Conservation (phyloP, 2,113 vertebrate genomes). For the Galeopterus variegatus region DNA sequence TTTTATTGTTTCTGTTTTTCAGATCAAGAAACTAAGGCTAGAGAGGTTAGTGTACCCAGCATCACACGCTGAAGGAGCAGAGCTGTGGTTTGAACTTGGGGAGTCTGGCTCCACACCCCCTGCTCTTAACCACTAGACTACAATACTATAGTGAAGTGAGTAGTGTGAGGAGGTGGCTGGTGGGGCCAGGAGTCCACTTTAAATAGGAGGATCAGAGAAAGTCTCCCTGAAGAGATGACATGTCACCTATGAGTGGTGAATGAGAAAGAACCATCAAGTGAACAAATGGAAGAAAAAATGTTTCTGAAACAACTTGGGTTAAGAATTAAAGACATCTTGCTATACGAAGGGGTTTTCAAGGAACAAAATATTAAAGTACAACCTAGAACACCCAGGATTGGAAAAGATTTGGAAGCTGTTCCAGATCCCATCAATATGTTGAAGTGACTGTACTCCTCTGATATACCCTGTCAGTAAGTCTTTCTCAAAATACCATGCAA, state of each 20-base stretch:
- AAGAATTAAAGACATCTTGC: background rate
- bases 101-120: background rate
- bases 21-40: slow-evolving; percentile 11
- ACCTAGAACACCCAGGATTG: background rate
- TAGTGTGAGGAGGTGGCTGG: background rate
- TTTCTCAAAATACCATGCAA: background rate
- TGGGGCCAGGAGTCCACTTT: background rate
- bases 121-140: background rate
- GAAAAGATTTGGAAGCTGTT: background rate
- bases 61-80: background rate
- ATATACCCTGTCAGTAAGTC: background rate
- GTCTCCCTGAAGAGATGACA: background rate
- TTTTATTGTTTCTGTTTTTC: background rate
- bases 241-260: background rate
- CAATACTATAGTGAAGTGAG: background rate
- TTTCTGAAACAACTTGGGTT: background rate
- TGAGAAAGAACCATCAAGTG: background rate
- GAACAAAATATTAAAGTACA: slow-evolving; percentile 23
- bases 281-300: background rate
- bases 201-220: background rate
- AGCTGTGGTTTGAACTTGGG: background rate
- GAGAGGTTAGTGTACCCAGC: background rate
- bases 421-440: background rate
- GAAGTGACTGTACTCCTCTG: background rate
- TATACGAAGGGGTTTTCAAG: background rate